These are phyloP conservation scores for Pempheris klunzingeri DNA, from an alignment of 2,797 vertebrate genomes.

Conservation along the genomic window DNA sequence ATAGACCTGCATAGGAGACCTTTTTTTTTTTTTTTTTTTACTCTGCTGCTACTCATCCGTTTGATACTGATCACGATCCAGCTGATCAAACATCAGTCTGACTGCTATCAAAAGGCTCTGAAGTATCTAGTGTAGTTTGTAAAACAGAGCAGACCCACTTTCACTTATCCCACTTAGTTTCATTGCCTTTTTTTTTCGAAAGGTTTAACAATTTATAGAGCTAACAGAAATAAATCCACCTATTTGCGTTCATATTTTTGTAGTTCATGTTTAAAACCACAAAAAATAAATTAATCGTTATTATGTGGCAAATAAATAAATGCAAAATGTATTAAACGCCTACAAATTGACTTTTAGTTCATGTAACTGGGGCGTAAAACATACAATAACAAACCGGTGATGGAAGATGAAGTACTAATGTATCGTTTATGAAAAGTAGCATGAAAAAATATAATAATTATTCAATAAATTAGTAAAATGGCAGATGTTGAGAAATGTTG, in stretches of 20 bases:
- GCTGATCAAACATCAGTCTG: slow-evolving; percentile 26
- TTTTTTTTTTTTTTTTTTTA: slow-evolving; percentile 43
- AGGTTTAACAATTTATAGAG: not conserved
- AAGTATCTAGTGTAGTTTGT: not conserved
- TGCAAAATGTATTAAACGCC: not conserved
- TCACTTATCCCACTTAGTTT: not conserved
- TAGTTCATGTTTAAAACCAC: not conserved
- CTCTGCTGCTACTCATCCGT: slow-evolving; percentile 48
- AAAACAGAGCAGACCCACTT: not conserved
- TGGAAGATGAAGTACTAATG: not conserved
- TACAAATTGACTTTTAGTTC: not conserved
- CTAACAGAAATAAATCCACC: not conserved
- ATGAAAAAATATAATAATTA: too few species aligned
- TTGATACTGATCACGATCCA: slow-evolving; percentile 28
- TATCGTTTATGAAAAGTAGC: not conserved
- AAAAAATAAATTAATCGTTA: not conserved
- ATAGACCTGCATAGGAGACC: slow-evolving; percentile 61
- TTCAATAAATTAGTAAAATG: not conserved
- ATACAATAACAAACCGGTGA: not conserved
- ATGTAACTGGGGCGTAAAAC: not conserved
- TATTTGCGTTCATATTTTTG: not conserved
- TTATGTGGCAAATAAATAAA: slow-evolving; percentile 3
- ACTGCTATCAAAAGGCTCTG: slow-evolving; percentile 8
- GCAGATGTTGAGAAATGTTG: not conserved
- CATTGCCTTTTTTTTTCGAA: not conserved